Conservation (phyloP, 2,113 vertebrate species). For the Anser cygnoides region DNA sequence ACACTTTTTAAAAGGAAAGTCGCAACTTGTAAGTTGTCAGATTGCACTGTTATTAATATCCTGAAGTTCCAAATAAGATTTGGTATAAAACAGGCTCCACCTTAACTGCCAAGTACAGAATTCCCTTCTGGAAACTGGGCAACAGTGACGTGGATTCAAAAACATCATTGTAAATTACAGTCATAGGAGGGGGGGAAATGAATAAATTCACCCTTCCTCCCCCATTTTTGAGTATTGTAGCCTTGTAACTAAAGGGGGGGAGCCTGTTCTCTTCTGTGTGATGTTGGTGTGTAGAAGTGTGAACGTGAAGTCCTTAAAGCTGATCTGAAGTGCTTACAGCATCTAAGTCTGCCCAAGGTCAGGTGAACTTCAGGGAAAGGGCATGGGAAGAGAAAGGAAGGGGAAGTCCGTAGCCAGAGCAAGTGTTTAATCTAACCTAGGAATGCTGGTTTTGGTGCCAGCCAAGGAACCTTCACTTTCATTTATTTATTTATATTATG, state of each 20-base stretch:
- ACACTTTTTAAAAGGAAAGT: background rate
- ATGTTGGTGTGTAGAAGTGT: background rate
- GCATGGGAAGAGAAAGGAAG: background rate
- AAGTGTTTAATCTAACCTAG: background rate
- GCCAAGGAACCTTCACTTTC: background rate
- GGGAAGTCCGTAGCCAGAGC: background rate
- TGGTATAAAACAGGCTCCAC: background rate
- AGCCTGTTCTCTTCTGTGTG: background rate
- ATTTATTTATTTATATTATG: background rate
- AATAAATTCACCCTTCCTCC: background rate
- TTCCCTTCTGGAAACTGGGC: background rate
- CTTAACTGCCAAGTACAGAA: background rate
- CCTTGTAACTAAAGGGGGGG: background rate
- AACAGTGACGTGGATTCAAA: background rate
- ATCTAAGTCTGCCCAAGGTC: rapidly evolving
- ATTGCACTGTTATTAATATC: background rate
- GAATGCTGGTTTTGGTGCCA: background rate
- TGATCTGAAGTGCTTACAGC: background rate
- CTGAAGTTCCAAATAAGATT: background rate
- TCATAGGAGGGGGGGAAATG: background rate
- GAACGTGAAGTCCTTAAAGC: background rate
- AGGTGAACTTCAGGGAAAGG: background rate
- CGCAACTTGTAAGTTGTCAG: background rate
- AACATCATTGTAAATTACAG: background rate
- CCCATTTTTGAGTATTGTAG: background rate